Evolutionary conservation across 2,797 vertebrate species (phyloP).

Genomic region (Galaxias olidus): DNA sequence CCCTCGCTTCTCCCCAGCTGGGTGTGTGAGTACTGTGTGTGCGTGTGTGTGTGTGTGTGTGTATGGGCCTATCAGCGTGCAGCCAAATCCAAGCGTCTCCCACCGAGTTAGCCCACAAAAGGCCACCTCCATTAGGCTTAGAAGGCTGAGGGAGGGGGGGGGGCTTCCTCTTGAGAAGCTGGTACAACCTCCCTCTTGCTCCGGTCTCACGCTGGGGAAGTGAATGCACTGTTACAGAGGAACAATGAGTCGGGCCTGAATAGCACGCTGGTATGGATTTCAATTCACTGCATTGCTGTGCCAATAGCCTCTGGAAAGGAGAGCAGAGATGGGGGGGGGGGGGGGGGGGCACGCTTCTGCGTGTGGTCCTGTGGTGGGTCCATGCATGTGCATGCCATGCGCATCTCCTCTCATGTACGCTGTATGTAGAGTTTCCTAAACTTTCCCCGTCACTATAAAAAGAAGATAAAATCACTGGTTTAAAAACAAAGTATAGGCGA

Average conservation of each 20-base stretch:
- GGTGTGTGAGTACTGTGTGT: slow-evolving; percentile 3
- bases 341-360: background rate
- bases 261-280: slow-evolving; percentile 46
- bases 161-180: slow-evolving; percentile 26
- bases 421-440: too few relatives aligned
- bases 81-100: slow-evolving; percentile 11
- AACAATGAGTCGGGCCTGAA: slow-evolving; percentile 40
- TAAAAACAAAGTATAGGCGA: too few relatives aligned
- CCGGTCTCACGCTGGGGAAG: slow-evolving; percentile 40
- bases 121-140: slow-evolving; percentile 24
- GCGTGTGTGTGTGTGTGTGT: slow-evolving; percentile 1
- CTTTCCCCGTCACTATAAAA: too few relatives aligned
- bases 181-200: slow-evolving; percentile 33
- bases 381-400: too few relatives aligned
- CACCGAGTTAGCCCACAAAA: slow-evolving; percentile 30
- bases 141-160: slow-evolving; percentile 26
- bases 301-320: background rate
- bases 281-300: slow-evolving; percentile 37
- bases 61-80: slow-evolving; percentile 9
- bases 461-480: too few relatives aligned
- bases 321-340: background rate
- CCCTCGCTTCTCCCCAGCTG: slow-evolving; percentile 20
- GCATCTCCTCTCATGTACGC: too few relatives aligned
- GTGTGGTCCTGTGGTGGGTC: too few relatives aligned
- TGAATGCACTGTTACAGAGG: slow-evolving; percentile 45